A percentile compares a stretch with the other conserved stretches of the same genome.
These are phyloP conservation scores for Pyrochroa serraticornis DNA, from an alignment of 2,888 invertebrate species.

Conservation along the genomic window DNA sequence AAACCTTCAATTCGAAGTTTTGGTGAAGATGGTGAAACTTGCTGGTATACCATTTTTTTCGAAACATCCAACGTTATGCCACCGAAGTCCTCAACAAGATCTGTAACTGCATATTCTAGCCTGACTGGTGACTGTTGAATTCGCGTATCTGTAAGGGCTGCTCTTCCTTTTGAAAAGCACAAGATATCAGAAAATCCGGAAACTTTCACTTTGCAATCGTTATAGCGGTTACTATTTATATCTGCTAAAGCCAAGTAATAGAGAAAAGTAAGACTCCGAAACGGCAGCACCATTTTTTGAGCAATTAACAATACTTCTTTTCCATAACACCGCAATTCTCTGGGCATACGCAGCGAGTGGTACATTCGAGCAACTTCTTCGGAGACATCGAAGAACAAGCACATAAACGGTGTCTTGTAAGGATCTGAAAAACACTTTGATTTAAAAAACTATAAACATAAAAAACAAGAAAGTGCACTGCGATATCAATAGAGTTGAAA, in stretches of 20 bases:
- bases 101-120: background rate
- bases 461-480: too few relatives aligned
- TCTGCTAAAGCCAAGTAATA: conserved; percentile 17
- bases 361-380: conserved; percentile 15
- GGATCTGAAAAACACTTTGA: background rate
- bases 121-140: background rate
- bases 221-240: background rate
- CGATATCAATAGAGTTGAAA: too few relatives aligned
- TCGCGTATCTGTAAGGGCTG: background rate
- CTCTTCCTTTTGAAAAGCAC: background rate
- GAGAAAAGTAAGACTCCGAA: conserved; percentile 9
- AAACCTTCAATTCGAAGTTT: conserved; percentile 1
- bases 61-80: conserved; percentile 11
- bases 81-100: conserved; percentile 1
- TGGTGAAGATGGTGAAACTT: conserved; percentile 7
- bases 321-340: conserved; percentile 14
- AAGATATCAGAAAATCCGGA: conserved; percentile 14
- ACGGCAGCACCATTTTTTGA: conserved; percentile 18
- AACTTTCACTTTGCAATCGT: conserved; percentile 19
- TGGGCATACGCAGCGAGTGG: conserved; percentile 12
- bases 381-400: conserved; percentile 15
- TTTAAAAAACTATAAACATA: too few relatives aligned
- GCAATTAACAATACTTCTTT: conserved; percentile 6
- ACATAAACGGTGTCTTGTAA: conserved; percentile 4
- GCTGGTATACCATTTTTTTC: background rate